Evolutionary conservation across 2,113 vertebrate genomes (phyloP), one percentile per base, ranked within the genome.

Genomic region (Zingel zingel): DNA sequence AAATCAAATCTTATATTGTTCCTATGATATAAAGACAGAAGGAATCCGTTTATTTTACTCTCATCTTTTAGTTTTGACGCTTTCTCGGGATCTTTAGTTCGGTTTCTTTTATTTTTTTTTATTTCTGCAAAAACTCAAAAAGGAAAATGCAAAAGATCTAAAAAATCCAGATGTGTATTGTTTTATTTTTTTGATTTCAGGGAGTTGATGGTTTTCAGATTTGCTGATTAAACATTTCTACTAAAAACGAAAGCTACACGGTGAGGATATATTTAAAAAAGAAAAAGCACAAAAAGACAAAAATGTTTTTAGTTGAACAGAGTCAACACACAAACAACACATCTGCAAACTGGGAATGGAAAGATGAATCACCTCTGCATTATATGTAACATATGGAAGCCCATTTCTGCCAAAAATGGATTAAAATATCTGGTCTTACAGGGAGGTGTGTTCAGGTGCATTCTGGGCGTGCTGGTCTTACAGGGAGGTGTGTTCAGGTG

Each of bases 1-100:
- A 69, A 83, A 74, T 83, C 8, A 77, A 82, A 82, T 77, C 79
- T 79, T 79, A n/a, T 79, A 62, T 85, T 79, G 82, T 84, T 89
- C 70, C 36, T 85, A 61, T 58, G 14, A 81, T 76, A 48, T 88
- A 67, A 48, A 30, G 39, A 15, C 3, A 5, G 82, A 47, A 58
- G 43, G 18, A 4, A 19, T 56, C 18, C 23, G 16, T 77, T 19
- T 33, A 5, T 59, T 53, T 27, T 33, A 51, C 43, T 57, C 56
- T 21, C 19, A 5, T 71, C 75, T 30, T 66, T 59, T 53, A 2
- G 36, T 25, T 78, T 66, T 50, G 13, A 58, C n/a, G 68, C 9
- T 15, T 43, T 43, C 39, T 43, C 10, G 74, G 16, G 11, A 27
- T 10, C 9, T 50, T 77, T 4, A 50, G 9, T 64, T 71, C 25